Evolutionary conservation across 2,113 vertebrate species (phyloP).

Genomic region (Gymnorhina tibicen): DNA sequence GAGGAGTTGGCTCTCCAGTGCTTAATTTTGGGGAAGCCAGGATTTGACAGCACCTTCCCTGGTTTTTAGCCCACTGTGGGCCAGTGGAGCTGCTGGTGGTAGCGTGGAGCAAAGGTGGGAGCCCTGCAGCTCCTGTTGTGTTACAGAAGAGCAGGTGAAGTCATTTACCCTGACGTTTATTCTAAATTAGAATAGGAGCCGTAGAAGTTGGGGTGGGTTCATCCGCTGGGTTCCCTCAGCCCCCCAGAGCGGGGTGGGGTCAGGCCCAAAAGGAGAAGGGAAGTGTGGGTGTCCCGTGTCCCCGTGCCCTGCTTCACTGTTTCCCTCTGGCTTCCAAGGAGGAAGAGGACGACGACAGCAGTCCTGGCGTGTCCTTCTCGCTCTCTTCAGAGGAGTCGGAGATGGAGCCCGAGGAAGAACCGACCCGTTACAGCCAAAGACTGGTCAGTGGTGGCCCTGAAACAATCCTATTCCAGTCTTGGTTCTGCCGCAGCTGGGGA

Average conservation of each 20-base stretch:
- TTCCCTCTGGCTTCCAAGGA: conserved; percentile 65
- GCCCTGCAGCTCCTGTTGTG: not conserved
- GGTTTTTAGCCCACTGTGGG: rapidly evolving
- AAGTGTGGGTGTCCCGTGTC: not conserved
- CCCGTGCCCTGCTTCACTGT: conserved; percentile 20
- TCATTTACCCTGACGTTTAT: not conserved
- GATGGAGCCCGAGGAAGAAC: conserved; percentile 86
- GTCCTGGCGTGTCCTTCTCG: conserved; percentile 74
- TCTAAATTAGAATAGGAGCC: not conserved
- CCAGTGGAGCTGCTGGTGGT: not conserved
- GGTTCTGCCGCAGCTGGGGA: not conserved
- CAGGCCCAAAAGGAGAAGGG: not conserved
- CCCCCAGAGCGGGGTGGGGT: not conserved
- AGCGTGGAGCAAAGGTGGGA: not conserved
- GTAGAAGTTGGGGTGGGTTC: not conserved
- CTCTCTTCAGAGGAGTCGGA: conserved; percentile 74
- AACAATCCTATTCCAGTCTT: not conserved
- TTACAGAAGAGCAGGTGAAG: not conserved
- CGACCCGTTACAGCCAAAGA: conserved; percentile 93
- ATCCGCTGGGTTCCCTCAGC: not conserved
- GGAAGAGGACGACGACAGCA: conserved; percentile 76
- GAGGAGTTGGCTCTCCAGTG: not conserved
- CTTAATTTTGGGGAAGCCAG: not conserved
- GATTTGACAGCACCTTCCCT: not conserved
- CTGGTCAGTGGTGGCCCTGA: conserved; percentile 78